Percentiles rank a stretch among this genome's conserved stretches.
phyloP scores from a whole-genome alignment of 2,113 vertebrate species.

The Nettapus auritus region DNA sequence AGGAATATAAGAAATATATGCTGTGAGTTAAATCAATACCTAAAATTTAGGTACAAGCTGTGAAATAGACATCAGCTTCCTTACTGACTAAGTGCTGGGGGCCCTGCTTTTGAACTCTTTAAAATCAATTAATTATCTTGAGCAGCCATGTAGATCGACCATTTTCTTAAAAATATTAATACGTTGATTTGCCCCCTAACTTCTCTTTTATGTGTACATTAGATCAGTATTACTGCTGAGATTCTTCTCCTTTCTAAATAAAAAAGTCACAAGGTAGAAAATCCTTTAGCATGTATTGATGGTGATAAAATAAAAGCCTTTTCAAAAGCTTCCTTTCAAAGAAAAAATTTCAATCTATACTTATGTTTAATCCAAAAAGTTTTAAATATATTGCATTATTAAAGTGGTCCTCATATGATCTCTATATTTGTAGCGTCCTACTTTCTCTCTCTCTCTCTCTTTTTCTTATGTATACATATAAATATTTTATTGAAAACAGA shows the following conservation, averaged over 20 bases:
- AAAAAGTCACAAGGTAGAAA: background rate
- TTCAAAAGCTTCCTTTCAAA: background rate
- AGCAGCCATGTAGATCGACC: background rate
- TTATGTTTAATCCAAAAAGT: background rate
- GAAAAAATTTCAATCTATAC: background rate
- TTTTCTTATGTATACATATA: constrained; percentile 20
- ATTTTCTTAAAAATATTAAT: background rate
- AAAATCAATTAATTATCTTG: background rate
- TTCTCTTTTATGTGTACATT: background rate
- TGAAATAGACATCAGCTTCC: background rate
- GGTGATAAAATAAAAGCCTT: background rate
- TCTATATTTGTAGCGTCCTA: constrained; percentile 5
- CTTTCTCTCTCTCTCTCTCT: background rate
- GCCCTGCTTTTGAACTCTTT: background rate
- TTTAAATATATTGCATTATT: constrained; percentile 1
- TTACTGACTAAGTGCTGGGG: background rate
- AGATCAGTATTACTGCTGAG: background rate
- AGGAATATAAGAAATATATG: background rate
- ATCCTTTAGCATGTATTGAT: background rate
- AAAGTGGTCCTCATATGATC: background rate
- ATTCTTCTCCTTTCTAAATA: background rate
- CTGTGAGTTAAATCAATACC: background rate
- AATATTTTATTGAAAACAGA: constrained; percentile 70
- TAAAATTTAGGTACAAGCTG: background rate
- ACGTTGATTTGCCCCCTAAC: background rate